Evolutionary conservation across 1,140 invertebrate species (phyloP).

Genomic region (Drosophila sucinea): DNA sequence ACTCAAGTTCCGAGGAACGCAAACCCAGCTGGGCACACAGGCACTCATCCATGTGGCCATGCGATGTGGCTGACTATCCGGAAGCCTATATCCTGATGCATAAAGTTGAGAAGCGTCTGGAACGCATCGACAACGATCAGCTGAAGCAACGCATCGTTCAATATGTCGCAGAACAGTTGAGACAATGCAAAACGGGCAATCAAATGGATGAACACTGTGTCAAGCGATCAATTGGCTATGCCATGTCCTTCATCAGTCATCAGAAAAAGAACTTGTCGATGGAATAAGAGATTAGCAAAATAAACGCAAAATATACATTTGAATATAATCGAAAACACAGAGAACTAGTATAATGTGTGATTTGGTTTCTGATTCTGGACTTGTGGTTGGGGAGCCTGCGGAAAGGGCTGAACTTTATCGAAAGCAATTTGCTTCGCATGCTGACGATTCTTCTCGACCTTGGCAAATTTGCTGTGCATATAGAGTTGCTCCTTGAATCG

Average conservation of each 20-base stretch:
- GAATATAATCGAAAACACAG: conserved; percentile 27
- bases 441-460: conserved; percentile 27
- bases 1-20: background rate
- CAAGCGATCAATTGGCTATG: conserved; percentile 45
- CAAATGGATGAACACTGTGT: conserved; percentile 59
- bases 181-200: conserved; percentile 37
- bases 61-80: conserved; percentile 49
- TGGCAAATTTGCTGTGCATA: conserved; percentile 37
- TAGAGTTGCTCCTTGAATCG: conserved; percentile 65
- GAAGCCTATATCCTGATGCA: conserved; percentile 47
- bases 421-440: background rate
- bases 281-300: background rate
- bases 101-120: conserved; percentile 63
- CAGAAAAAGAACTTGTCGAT: conserved; percentile 18
- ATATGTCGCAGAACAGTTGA: conserved; percentile 35
- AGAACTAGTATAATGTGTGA: background rate
- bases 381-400: background rate
- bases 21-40: conserved; percentile 39
- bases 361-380: background rate
- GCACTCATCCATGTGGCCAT: conserved; percentile 44
- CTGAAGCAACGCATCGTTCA: conserved; percentile 28
- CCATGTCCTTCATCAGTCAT: conserved; percentile 57
- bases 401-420: background rate
- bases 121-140: conserved; percentile 25
- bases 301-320: conserved; percentile 25